phyloP scores from a whole-genome alignment of 1,140 invertebrate species.

The Maniola jurtina region DNA sequence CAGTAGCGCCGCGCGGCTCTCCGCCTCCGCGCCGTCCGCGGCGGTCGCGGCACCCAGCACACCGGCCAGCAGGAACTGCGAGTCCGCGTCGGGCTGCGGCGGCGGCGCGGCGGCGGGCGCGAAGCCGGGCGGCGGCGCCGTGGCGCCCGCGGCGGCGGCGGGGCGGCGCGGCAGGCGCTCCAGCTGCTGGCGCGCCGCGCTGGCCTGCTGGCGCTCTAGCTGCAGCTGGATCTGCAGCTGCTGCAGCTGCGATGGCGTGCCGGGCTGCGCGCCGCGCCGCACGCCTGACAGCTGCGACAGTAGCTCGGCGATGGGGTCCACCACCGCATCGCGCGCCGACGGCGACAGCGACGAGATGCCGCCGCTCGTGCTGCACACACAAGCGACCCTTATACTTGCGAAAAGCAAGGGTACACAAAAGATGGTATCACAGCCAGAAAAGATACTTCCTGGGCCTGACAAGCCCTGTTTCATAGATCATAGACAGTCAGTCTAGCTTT shows the following conservation, averaged over 20 bases:
- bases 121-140: constrained; percentile 48
- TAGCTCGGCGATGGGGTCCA: constrained; percentile 96
- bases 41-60: constrained; percentile 49
- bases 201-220: constrained; percentile 88
- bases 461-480: no score
- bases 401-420: no score
- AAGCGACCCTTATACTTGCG: no score
- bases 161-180: constrained; percentile 91
- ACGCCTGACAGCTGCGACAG: constrained; percentile 95
- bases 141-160: constrained; percentile 47
- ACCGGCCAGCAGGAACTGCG: constrained; percentile 63
- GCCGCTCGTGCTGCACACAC: constrained; percentile 77
- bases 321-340: constrained; percentile 91
- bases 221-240: constrained; percentile 80
- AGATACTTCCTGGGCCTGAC: no score
- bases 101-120: constrained; percentile 50
- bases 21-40: constrained; percentile 43
- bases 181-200: constrained; percentile 90
- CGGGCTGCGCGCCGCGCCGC: constrained; percentile 82
- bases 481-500: no score
- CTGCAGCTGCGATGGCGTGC: constrained; percentile 80
- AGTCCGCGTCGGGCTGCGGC: constrained; percentile 48
- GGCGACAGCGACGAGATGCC: constrained; percentile 89
- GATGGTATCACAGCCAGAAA: no score
- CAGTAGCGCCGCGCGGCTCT: constrained; percentile 57